phyloP scores from a whole-genome alignment of 2,888 invertebrate genomes.

The Meta bourneti region DNA sequence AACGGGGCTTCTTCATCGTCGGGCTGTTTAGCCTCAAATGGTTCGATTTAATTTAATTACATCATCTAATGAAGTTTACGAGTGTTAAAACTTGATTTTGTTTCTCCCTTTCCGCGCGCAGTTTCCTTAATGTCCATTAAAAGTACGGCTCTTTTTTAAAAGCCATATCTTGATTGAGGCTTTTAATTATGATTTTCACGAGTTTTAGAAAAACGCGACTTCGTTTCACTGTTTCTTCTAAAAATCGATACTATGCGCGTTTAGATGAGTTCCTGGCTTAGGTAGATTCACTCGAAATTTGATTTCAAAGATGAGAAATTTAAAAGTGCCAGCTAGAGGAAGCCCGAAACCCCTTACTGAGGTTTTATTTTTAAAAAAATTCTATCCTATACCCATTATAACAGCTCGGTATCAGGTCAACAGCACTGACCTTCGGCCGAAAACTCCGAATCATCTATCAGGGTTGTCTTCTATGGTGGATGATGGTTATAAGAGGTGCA shows the following conservation, averaged over 20 bases:
- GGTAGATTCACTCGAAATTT: too few species aligned
- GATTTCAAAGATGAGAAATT: too few species aligned
- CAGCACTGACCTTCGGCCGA: too few species aligned
- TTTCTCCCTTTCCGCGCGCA: neutral
- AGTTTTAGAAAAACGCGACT: neutral
- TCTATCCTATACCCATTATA: too few species aligned
- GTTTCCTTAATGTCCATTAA: neutral
- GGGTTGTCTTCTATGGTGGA: too few species aligned
- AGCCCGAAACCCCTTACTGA: too few species aligned
- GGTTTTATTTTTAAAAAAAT: too few species aligned
- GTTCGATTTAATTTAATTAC: slow-evolving; percentile 37
- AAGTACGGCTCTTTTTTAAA: neutral
- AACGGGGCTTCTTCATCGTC: neutral
- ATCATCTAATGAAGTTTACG: slow-evolving; percentile 18
- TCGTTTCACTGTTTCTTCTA: neutral
- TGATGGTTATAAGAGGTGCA: too few species aligned
- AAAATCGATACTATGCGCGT: neutral
- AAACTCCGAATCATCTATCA: too few species aligned
- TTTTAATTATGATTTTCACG: neutral
- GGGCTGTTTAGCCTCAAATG: neutral
- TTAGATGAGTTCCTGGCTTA: too few species aligned
- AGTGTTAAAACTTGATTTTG: slow-evolving; percentile 6
- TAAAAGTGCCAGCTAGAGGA: too few species aligned
- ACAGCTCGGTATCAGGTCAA: too few species aligned
- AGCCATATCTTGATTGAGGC: neutral